Evolutionary conservation across 2,113 vertebrate species (phyloP).

Genomic region (Ctenodactylus gundi): DNA sequence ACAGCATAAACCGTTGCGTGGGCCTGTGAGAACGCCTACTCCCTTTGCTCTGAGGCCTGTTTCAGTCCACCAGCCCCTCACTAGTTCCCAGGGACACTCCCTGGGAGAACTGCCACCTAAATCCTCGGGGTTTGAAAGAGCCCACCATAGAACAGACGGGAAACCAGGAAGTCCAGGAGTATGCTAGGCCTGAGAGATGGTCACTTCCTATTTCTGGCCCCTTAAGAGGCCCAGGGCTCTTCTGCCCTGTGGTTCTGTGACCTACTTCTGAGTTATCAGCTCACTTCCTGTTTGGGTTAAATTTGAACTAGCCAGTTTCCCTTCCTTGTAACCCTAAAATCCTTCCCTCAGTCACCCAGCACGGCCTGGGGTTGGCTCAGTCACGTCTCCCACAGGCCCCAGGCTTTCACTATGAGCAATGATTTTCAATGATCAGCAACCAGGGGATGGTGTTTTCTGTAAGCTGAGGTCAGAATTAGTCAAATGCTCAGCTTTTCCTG

Average conservation of each 20-base stretch:
- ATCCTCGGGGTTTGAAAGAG: background rate
- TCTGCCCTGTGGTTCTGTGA: background rate
- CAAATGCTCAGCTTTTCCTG: background rate
- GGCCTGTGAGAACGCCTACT: background rate
- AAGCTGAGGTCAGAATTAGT: background rate
- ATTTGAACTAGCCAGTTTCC: background rate
- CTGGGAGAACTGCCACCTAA: accelerated
- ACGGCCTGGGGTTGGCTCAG: too few species aligned
- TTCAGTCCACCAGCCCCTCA: background rate
- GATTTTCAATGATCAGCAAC: background rate
- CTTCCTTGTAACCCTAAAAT: background rate
- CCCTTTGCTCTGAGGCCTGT: background rate
- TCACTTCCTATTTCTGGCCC: background rate
- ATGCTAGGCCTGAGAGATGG: background rate
- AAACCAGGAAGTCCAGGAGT: background rate
- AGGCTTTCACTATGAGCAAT: background rate
- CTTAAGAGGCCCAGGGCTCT: background rate
- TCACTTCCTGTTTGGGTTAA: background rate
- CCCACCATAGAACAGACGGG: background rate
- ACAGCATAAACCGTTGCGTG: too few species aligned
- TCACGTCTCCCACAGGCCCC: background rate
- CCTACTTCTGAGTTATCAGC: background rate
- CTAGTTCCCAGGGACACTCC: too few species aligned
- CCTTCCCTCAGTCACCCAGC: too few species aligned
- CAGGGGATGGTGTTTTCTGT: background rate